Conservation (phyloP, 2,888 invertebrate species). For the Neoascia interrupta region DNA sequence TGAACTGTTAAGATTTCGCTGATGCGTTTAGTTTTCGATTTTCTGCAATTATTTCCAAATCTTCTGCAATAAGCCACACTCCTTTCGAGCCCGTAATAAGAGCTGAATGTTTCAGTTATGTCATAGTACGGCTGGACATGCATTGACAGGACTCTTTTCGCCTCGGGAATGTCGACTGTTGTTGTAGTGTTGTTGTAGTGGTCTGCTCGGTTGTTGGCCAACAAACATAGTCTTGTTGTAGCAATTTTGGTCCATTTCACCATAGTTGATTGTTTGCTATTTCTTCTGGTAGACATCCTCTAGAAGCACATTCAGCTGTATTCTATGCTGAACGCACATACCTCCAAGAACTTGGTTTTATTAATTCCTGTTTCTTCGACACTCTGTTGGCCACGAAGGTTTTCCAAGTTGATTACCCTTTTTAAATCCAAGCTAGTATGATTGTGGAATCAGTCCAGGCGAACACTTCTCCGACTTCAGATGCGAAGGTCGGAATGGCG, state of each 20-base stretch:
- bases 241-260: constrained; percentile 65
- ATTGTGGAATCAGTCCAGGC: too few relatives aligned
- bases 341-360: too few relatives aligned
- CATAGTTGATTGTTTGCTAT: constrained; percentile 43
- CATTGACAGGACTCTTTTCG: neutral
- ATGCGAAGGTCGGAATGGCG: too few relatives aligned
- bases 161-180: too few relatives aligned
- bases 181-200: too few relatives aligned
- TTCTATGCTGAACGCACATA: too few relatives aligned
- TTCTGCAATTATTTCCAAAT: too few relatives aligned
- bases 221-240: neutral
- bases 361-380: constrained; percentile 2
- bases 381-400: constrained; percentile 28
- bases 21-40: neutral
- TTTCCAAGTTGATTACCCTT: neutral
- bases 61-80: neutral
- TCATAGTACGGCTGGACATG: neutral
- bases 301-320: too few relatives aligned
- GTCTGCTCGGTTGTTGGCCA: too few relatives aligned
- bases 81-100: neutral
- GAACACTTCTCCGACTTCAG: too few relatives aligned
- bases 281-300: constrained; percentile 49
- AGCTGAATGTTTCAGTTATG: neutral
- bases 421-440: constrained; percentile 13
- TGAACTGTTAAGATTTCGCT: too few relatives aligned